Conservation (phyloP, 2,888 invertebrate species). For the Pollenia amentaria region DNA sequence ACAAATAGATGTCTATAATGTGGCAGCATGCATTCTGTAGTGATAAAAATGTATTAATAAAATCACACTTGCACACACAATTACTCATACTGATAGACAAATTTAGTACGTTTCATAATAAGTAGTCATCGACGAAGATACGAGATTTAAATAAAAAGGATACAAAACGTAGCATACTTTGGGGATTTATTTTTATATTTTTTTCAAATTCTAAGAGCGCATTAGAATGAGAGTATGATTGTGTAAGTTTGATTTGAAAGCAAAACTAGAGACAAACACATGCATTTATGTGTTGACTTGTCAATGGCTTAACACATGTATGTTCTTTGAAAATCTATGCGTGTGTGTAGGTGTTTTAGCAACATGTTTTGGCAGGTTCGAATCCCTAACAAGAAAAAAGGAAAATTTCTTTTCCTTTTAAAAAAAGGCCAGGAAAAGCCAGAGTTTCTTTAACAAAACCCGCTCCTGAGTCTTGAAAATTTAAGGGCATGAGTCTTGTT, state of each 20-base stretch:
- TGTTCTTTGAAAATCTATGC: neutral
- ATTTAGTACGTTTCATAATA: conserved; percentile 58
- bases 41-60: conserved; percentile 54
- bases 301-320: conserved; percentile 50
- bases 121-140: conserved; percentile 49
- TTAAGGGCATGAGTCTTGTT: neutral
- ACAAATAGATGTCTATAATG: neutral
- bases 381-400: neutral
- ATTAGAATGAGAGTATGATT: conserved; percentile 1
- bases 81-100: conserved; percentile 31
- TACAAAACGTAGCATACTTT: conserved; percentile 65
- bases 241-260: conserved; percentile 28
- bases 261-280: conserved; percentile 6
- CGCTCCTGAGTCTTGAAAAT: neutral
- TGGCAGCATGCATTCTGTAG: conserved; percentile 1
- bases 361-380: neutral
- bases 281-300: conserved; percentile 45
- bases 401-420: neutral
- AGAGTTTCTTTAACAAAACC: neutral
- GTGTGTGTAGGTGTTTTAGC: conserved; percentile 3
- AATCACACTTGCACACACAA: conserved; percentile 50
- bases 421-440: neutral
- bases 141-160: conserved; percentile 43
- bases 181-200: conserved; percentile 60
- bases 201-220: conserved; percentile 18